Percentiles rank a stretch among this genome's conserved stretches.
These are phyloP conservation scores for Drosophila baimaii DNA, from an alignment of 1,140 invertebrate species.

Conservation along the genomic window DNA sequence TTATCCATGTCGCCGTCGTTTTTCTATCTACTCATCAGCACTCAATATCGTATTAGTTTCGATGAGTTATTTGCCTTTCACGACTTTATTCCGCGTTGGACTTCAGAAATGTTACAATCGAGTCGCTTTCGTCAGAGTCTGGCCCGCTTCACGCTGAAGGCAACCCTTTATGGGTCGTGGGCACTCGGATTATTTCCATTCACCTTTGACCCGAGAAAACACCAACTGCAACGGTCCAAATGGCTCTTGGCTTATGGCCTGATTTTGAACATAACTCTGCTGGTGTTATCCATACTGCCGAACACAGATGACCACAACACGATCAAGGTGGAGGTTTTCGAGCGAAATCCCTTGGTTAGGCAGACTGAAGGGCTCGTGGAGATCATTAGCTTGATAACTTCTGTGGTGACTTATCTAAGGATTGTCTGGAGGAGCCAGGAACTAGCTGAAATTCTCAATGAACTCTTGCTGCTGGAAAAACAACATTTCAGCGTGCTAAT, in stretches of 20 bases:
- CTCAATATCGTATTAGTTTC: background rate
- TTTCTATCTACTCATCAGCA: background rate
- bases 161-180: conserved; percentile 47
- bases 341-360: conserved; percentile 22
- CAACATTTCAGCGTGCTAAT: background rate
- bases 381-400: background rate
- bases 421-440: conserved; percentile 4
- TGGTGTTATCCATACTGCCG: background rate
- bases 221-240: conserved; percentile 29
- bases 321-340: conserved; percentile 22
- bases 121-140: conserved; percentile 30
- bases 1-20: background rate
- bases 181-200: conserved; percentile 54
- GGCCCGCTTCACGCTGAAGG: conserved; percentile 29
- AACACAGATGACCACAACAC: conserved; percentile 5
- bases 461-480: conserved; percentile 24
- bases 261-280: conserved; percentile 13
- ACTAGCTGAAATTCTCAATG: background rate
- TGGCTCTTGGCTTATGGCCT: conserved; percentile 61
- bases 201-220: conserved; percentile 21
- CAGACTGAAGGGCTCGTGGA: background rate
- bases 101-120: conserved; percentile 31
- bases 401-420: background rate
- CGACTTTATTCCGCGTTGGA: background rate
- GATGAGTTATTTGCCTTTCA: background rate